Evolutionary conservation across 2,888 invertebrate genomes (phyloP).

Genomic region (Dryomyza anilis): DNA sequence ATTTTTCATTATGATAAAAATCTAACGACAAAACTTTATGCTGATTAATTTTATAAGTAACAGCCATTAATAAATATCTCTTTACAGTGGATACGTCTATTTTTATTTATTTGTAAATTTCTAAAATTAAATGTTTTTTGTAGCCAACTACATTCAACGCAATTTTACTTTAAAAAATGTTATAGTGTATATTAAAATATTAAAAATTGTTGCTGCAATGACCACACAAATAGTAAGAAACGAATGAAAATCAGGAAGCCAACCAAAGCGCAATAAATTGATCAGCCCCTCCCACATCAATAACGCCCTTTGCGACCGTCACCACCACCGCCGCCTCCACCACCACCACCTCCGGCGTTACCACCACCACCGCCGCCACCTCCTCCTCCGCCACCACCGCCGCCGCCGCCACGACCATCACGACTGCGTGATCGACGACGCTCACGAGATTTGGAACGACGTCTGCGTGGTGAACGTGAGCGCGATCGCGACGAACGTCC

Average conservation of each 20-base stretch:
- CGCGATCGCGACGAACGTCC: conserved; percentile 59
- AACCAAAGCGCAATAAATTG: neutral
- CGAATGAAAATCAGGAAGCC: neutral
- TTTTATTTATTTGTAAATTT: neutral
- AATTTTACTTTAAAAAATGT: neutral
- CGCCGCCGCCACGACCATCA: conserved; percentile 42
- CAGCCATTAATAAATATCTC: too few species aligned
- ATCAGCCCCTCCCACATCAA: conserved; percentile 7
- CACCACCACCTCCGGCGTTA: conserved; percentile 51
- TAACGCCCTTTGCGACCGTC: conserved; percentile 39
- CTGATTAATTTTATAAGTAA: too few species aligned
- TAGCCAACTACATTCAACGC: neutral
- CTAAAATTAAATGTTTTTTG: neutral
- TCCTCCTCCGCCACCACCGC: conserved; percentile 34
- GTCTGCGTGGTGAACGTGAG: conserved; percentile 58
- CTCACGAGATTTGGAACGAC: conserved; percentile 54
- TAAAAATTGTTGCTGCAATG: neutral
- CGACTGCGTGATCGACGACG: conserved; percentile 59
- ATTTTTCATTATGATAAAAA: too few species aligned
- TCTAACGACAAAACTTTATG: neutral
- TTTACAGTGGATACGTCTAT: too few species aligned
- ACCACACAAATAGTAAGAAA: neutral
- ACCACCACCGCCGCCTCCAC: conserved; percentile 33
- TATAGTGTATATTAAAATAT: neutral
- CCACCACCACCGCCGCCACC: conserved; percentile 50